Conservation (phyloP, 2,113 vertebrate genomes). For the Leucopsar rothschildi region DNA sequence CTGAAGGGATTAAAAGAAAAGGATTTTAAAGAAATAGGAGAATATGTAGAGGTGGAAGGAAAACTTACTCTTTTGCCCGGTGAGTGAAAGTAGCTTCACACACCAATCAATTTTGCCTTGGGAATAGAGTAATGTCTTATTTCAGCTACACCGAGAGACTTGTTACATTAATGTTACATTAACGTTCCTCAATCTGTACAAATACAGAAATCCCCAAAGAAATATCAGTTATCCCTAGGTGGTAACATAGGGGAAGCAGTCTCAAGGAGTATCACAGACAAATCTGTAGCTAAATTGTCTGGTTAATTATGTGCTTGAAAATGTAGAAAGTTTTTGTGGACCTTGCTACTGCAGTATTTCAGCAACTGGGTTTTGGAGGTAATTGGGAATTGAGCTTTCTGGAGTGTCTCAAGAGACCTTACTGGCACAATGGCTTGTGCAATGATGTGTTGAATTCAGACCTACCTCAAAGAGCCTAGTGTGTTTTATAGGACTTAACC, state of each 20-base stretch:
- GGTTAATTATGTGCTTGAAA: not conserved
- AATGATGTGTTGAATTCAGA: not conserved
- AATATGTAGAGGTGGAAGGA: not conserved
- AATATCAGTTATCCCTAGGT: not conserved
- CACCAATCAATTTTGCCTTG: not conserved
- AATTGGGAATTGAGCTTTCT: not conserved
- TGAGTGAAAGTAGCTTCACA: not conserved
- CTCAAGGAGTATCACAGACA: not conserved
- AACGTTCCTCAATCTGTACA: not conserved
- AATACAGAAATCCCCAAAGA: conserved; percentile 40
- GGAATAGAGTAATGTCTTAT: not conserved
- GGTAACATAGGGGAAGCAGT: not conserved
- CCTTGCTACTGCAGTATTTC: not conserved
- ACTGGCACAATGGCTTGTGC: not conserved
- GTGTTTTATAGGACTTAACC: not conserved
- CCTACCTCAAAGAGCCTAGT: not conserved
- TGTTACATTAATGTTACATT: not conserved
- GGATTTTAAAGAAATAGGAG: not conserved
- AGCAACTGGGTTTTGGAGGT: not conserved
- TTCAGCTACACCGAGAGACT: not conserved
- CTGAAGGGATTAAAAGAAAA: not conserved
- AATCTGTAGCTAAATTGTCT: not conserved
- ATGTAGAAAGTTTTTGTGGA: not conserved
- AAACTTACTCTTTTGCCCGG: not conserved
- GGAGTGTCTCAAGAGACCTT: not conserved